Conservation (phyloP, 2,888 invertebrate genomes). For the Thereva unica region DNA sequence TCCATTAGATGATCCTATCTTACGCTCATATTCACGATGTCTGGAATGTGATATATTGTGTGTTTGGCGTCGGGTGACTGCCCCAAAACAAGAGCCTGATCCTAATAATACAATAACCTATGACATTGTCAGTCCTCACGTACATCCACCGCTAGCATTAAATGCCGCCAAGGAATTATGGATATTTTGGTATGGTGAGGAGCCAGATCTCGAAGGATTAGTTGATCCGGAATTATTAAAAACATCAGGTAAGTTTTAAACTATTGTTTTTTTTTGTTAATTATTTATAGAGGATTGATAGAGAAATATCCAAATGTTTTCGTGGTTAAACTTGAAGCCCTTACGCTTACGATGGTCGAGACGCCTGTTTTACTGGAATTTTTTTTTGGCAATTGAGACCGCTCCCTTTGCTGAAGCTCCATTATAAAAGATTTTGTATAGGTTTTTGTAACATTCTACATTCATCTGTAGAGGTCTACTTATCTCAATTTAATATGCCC, state of each 20-base stretch:
- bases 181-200: conserved; percentile 99
- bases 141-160: conserved; percentile 77
- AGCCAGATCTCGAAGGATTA: conserved; percentile 84
- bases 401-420: too few species aligned
- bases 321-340: too few species aligned
- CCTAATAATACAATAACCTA: conserved; percentile 59
- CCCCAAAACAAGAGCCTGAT: conserved; percentile 61
- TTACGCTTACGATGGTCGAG: too few species aligned
- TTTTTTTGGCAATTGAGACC: too few species aligned
- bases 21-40: conserved; percentile 88
- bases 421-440: too few species aligned
- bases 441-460: too few species aligned
- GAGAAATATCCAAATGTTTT: too few species aligned
- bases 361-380: too few species aligned
- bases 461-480: too few species aligned
- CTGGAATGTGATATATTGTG: conserved; percentile 93
- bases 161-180: conserved; percentile 95
- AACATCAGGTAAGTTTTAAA: conserved; percentile 73
- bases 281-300: background rate
- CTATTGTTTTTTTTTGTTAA: conserved; percentile 1
- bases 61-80: conserved; percentile 92
- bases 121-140: conserved; percentile 59
- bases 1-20: conserved; percentile 86
- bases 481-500: too few species aligned
- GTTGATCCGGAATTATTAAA: conserved; percentile 85